Evolutionary conservation across 2,113 vertebrate species (phyloP).

Genomic region (Pycnonotus jocosus): DNA sequence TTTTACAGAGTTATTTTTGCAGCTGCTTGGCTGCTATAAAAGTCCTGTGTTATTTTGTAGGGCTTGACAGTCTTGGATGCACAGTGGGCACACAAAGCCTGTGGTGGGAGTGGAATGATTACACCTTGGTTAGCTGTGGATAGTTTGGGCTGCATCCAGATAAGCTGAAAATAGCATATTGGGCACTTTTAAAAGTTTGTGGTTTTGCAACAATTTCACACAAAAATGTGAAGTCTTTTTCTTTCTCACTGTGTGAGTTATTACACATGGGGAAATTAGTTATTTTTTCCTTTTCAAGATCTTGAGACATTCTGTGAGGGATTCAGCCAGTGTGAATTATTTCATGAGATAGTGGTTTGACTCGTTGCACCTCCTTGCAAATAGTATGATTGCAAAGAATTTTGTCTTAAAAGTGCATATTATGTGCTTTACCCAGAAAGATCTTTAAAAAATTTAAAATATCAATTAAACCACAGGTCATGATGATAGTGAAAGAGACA

Average conservation of each 20-base stretch:
- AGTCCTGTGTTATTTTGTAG: neutral
- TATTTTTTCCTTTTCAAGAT: slow-evolving; percentile 1
- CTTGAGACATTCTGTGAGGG: slow-evolving; percentile 1
- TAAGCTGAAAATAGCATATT: slow-evolving; percentile 12
- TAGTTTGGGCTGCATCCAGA: slow-evolving; percentile 3
- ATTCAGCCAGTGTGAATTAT: slow-evolving; percentile 13
- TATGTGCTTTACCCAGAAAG: neutral
- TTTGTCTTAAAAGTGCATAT: neutral
- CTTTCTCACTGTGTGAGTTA: slow-evolving; percentile 2
- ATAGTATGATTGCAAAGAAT: neutral
- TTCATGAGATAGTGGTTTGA: neutral
- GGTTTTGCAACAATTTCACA: slow-evolving; percentile 40
- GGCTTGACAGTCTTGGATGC: neutral
- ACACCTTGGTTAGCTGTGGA: slow-evolving; percentile 13
- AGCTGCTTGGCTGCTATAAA: slow-evolving; percentile 15
- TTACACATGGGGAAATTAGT: slow-evolving; percentile 30
- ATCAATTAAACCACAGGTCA: neutral
- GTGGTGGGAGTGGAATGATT: slow-evolving; percentile 1
- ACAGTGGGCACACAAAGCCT: neutral
- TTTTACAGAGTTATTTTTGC: slow-evolving; percentile 54
- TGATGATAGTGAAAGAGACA: neutral
- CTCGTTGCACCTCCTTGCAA: neutral
- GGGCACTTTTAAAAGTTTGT: slow-evolving; percentile 3
- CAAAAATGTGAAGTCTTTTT: neutral
- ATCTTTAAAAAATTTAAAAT: neutral